Evolutionary conservation across 2,113 vertebrate species (phyloP).

Genomic region (Ascaphus truei): DNA sequence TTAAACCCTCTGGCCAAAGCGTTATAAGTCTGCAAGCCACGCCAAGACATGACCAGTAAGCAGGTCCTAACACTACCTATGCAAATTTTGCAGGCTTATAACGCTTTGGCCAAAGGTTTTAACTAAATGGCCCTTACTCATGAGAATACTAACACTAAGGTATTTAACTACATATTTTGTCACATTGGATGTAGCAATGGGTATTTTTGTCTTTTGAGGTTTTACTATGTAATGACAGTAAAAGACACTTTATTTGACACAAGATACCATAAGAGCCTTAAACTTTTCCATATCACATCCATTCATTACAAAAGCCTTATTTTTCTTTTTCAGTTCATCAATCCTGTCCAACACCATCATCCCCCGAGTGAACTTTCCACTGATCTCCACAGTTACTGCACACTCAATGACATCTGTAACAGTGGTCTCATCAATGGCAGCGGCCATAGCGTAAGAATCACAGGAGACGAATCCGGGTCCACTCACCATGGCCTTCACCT

Average conservation of each 20-base stretch:
- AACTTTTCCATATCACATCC: constrained; percentile 63
- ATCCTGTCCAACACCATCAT: constrained; percentile 66
- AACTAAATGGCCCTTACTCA: no score
- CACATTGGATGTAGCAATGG: no score
- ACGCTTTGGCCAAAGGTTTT: no score
- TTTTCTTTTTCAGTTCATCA: constrained; percentile 53
- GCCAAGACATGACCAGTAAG: no score
- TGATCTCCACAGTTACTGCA: constrained; percentile 60
- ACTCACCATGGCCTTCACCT: constrained; percentile 39
- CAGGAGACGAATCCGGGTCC: constrained; percentile 62
- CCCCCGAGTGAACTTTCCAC: constrained; percentile 56
- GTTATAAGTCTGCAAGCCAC: no score
- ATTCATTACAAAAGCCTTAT: constrained; percentile 57
- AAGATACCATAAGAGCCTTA: constrained; percentile 59
- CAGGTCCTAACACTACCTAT: no score
- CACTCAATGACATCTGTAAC: constrained; percentile 45
- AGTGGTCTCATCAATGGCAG: constrained; percentile 59
- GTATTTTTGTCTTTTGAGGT: no score
- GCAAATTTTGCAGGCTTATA: no score
- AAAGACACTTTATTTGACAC: constrained; percentile 55
- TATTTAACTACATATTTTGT: no score
- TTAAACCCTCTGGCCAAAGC: no score
- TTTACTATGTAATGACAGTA: no score
- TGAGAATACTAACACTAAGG: no score
- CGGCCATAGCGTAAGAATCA: constrained; percentile 71